These are phyloP conservation scores for Tetropium fuscum DNA, from an alignment of 2,888 invertebrate species.

Conservation along the genomic window DNA sequence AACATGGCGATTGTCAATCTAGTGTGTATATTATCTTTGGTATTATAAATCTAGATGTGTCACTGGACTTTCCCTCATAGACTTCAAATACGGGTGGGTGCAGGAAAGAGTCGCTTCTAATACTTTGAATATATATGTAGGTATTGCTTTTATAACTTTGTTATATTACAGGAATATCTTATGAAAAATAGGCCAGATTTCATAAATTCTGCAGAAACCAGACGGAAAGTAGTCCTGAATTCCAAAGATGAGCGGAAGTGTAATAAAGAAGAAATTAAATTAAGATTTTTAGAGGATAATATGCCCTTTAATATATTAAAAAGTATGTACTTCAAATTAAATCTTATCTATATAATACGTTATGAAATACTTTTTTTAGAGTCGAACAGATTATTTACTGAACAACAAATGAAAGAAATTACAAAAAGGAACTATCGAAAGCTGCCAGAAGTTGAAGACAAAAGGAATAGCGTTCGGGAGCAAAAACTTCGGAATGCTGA, in stretches of 20 bases:
- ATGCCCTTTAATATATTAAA: slow-evolving; percentile 14
- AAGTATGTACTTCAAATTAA: slow-evolving; percentile 20
- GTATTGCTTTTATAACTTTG: slow-evolving; percentile 35
- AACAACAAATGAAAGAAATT: slow-evolving; percentile 71
- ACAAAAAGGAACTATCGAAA: slow-evolving; percentile 75
- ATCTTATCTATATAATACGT: background rate
- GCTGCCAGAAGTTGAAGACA: slow-evolving; percentile 79
- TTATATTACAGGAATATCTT: slow-evolving; percentile 75
- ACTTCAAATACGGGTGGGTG: no score
- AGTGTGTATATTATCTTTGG: no score
- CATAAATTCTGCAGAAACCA: slow-evolving; percentile 70
- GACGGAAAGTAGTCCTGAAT: slow-evolving; percentile 58
- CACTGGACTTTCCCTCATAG: no score
- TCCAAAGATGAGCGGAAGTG: slow-evolving; percentile 53
- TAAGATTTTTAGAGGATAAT: slow-evolving; percentile 50
- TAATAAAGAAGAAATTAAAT: slow-evolving; percentile 64
- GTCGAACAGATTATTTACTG: slow-evolving; percentile 48
- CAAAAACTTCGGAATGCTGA: slow-evolving; percentile 73
- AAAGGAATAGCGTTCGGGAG: slow-evolving; percentile 71
- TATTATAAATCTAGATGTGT: no score
- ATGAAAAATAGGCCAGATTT: slow-evolving; percentile 79
- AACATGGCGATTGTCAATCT: no score
- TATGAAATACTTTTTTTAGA: slow-evolving; percentile 50
- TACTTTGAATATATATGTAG: background rate
- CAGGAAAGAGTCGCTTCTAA: no score